Percentiles rank a stretch among this genome's conserved stretches.
Conservation (phyloP, 2,797 vertebrate genomes). For the Pristis pectinata region DNA sequence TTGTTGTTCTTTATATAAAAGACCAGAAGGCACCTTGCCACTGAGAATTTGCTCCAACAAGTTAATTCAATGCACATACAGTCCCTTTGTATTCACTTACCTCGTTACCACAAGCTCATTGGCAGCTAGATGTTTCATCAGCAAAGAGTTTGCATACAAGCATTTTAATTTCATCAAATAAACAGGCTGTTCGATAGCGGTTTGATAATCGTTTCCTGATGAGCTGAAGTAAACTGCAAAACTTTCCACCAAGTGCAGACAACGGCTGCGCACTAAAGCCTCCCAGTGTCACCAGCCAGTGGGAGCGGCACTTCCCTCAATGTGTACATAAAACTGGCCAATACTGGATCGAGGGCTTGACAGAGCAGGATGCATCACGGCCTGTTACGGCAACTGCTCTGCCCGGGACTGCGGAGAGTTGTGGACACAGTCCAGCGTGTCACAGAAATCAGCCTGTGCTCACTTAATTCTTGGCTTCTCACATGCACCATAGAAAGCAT, state of each 20-base stretch:
- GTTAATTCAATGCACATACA: not conserved
- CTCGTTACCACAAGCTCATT: not conserved
- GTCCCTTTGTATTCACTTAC: not conserved
- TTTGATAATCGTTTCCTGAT: not conserved
- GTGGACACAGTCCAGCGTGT: too few relatives aligned
- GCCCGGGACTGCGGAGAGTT: too few relatives aligned
- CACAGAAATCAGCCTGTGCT: too few relatives aligned
- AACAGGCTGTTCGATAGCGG: not conserved
- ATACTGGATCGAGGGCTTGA: too few relatives aligned
- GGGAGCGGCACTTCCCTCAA: not conserved
- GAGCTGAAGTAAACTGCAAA: not conserved
- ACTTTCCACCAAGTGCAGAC: not conserved
- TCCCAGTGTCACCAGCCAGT: not conserved
- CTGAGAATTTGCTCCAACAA: not conserved
- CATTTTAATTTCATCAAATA: not conserved
- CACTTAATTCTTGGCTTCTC: too few relatives aligned
- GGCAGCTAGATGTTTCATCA: not conserved
- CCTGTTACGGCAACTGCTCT: too few relatives aligned
- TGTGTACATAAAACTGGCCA: not conserved
- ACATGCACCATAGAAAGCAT: too few relatives aligned
- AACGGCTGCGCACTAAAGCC: not conserved
- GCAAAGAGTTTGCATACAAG: not conserved
- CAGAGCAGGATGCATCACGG: too few relatives aligned
- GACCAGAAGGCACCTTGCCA: not conserved
- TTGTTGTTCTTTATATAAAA: not conserved